These are phyloP conservation scores for Adoxophyes honmai DNA, from an alignment of 1,140 invertebrate genomes.

Conservation along the genomic window DNA sequence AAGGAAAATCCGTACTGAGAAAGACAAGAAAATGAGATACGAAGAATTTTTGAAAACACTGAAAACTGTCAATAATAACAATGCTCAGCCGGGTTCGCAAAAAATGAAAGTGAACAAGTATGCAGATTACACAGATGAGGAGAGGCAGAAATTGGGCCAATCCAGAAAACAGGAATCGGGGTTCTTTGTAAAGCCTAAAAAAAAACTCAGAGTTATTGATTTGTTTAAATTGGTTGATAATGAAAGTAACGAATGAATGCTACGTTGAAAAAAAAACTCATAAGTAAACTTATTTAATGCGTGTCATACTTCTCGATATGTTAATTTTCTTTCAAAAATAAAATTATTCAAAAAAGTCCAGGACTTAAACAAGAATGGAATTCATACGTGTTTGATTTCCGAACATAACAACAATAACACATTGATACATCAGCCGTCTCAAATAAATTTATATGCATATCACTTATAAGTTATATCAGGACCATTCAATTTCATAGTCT, in stretches of 20 bases:
- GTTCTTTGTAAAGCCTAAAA: background rate
- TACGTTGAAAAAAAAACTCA: too few relatives aligned
- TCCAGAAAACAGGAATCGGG: background rate
- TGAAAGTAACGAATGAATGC: too few relatives aligned
- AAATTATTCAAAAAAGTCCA: too few relatives aligned
- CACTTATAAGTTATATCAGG: constrained; percentile 4
- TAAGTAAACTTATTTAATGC: too few relatives aligned
- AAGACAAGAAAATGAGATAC: background rate
- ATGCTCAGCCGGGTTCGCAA: background rate
- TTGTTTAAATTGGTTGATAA: background rate
- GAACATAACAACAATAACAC: too few relatives aligned
- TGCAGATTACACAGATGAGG: background rate
- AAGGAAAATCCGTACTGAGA: background rate
- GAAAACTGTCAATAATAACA: background rate
- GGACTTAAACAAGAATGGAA: too few relatives aligned
- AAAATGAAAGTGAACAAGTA: background rate
- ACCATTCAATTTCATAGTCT: constrained; percentile 34
- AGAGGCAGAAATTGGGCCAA: background rate
- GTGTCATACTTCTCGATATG: too few relatives aligned
- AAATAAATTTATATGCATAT: too few relatives aligned
- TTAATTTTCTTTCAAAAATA: too few relatives aligned
- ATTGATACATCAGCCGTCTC: too few relatives aligned
- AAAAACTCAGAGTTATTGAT: background rate
- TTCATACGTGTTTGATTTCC: too few relatives aligned
- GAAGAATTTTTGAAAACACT: too few relatives aligned